phyloP scores from a whole-genome alignment of 2,113 vertebrate species.

The Anguilla rostrata region DNA sequence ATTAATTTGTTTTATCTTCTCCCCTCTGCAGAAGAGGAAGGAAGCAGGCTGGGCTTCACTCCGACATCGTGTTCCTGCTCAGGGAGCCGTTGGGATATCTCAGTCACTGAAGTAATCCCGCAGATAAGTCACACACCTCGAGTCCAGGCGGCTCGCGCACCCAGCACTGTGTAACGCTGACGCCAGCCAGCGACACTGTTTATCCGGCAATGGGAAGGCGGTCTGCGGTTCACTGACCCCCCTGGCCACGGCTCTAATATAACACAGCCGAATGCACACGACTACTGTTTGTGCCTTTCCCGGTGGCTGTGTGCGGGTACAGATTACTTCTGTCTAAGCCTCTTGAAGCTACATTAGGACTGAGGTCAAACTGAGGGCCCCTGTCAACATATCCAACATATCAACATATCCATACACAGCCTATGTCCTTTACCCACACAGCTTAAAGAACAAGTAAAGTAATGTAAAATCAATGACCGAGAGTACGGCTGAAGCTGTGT shows the following conservation, averaged over 20 bases:
- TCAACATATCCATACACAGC: not conserved
- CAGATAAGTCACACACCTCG: too few species aligned
- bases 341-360: not conserved
- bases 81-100: not conserved
- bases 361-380: not conserved
- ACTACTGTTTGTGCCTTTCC: not conserved
- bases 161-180: not conserved
- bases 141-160: too few species aligned
- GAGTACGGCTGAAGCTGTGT: not conserved
- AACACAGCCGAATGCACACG: not conserved
- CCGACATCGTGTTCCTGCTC: not conserved
- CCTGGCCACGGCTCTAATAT: not conserved
- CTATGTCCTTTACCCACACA: not conserved
- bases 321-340: not conserved
- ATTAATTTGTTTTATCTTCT: not conserved
- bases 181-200: not conserved
- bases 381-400: not conserved
- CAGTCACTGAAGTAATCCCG: not conserved
- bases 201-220: too few species aligned
- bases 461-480: not conserved
- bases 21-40: not conserved
- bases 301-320: not conserved
- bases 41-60: not conserved
- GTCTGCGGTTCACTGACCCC: too few species aligned
- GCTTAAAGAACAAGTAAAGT: not conserved